Conservation (phyloP, 2,797 vertebrate genomes). For the Cryptoprocta ferox region DNA sequence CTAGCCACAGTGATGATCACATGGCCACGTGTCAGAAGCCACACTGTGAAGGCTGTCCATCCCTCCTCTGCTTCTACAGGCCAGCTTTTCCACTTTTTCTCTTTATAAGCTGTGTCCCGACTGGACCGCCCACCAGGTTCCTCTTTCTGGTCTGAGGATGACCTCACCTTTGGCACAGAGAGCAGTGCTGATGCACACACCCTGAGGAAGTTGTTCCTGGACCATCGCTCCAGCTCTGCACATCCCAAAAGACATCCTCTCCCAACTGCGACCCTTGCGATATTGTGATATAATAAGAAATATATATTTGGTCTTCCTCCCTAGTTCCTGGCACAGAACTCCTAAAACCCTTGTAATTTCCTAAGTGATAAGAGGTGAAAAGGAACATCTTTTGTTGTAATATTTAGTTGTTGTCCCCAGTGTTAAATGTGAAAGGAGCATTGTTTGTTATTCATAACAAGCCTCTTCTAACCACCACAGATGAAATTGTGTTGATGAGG, state of each 20-base stretch:
- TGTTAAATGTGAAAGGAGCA: neutral
- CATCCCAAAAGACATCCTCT: neutral
- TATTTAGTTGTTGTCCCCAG: neutral
- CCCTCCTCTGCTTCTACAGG: neutral
- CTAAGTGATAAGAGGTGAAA: constrained; percentile 15
- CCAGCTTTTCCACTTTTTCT: neutral
- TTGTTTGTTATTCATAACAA: neutral
- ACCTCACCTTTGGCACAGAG: neutral
- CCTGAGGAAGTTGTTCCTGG: neutral
- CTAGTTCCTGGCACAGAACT: neutral
- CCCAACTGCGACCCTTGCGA: neutral
- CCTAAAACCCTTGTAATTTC: neutral
- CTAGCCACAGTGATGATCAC: neutral
- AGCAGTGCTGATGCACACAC: neutral
- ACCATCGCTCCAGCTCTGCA: neutral
- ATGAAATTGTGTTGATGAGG: neutral
- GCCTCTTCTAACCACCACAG: neutral
- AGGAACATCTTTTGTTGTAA: neutral
- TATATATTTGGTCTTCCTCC: neutral
- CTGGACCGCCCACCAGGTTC: neutral
- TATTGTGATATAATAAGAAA: neutral
- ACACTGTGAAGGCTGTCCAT: neutral
- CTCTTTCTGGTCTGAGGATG: constrained; percentile 17
- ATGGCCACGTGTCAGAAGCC: neutral
- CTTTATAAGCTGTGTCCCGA: neutral